Percentiles rank a stretch among this genome's conserved stretches.
Evolutionary conservation across 2,888 invertebrate genomes (phyloP).

Genomic region (Micropterix aruncella): DNA sequence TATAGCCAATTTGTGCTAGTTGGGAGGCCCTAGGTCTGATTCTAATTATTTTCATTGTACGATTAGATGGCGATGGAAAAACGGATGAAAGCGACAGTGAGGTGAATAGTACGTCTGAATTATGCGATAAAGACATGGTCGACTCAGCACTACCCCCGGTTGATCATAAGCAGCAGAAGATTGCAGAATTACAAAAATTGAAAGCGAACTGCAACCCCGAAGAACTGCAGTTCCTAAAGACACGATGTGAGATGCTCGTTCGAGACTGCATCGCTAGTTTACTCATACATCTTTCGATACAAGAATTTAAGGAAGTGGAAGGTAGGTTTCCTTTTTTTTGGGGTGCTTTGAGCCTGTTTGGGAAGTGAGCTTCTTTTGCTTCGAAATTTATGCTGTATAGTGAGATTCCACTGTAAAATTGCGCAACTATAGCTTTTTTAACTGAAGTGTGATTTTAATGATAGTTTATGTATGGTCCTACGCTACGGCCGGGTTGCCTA

Average conservation of each 20-base stretch:
- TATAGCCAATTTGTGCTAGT: too few relatives aligned
- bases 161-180: slow-evolving; percentile 51
- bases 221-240: slow-evolving; percentile 57
- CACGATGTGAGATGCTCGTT: slow-evolving; percentile 60
- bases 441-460: too few relatives aligned
- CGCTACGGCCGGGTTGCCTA: too few relatives aligned
- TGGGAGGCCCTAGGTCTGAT: too few relatives aligned
- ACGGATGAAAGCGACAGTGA: slow-evolving; percentile 35
- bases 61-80: slow-evolving; percentile 29
- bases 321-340: slow-evolving; percentile 31
- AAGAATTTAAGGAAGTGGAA: slow-evolving; percentile 78
- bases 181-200: slow-evolving; percentile 53
- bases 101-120: slow-evolving; percentile 36
- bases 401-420: too few relatives aligned
- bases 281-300: slow-evolving; percentile 62
- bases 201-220: slow-evolving; percentile 73
- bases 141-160: slow-evolving; percentile 53
- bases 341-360: slow-evolving; percentile 2
- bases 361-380: slow-evolving; percentile 6
- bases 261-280: slow-evolving; percentile 74
- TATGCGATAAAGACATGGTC: slow-evolving; percentile 50
- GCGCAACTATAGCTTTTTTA: too few relatives aligned
- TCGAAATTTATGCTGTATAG: slow-evolving; percentile 8
- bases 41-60: too few relatives aligned
- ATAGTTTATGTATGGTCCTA: too few relatives aligned